These are phyloP conservation scores for Rhadinocentrus ornatus DNA, from an alignment of 2,797 vertebrate species.

Conservation along the genomic window DNA sequence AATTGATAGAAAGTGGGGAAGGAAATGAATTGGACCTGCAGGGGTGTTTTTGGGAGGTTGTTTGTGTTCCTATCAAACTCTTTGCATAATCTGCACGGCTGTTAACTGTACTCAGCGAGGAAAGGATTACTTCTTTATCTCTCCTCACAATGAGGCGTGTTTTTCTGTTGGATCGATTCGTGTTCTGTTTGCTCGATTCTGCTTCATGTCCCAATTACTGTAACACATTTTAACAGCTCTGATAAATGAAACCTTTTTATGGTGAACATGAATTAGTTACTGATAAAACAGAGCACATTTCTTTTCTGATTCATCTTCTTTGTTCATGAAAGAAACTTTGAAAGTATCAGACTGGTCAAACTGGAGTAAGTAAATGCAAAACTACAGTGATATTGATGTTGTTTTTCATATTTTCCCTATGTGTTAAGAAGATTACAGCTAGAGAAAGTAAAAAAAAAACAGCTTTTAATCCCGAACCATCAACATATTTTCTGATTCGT, in stretches of 20 bases:
- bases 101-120: conserved; percentile 40
- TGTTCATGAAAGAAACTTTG: background rate
- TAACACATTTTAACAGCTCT: conserved; percentile 7
- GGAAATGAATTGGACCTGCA: conserved; percentile 43
- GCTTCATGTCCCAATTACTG: conserved; percentile 28
- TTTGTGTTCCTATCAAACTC: conserved; percentile 56
- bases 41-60: conserved; percentile 38
- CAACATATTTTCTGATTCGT: too few species aligned
- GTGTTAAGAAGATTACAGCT: background rate
- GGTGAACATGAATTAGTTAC: background rate
- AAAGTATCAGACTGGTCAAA: background rate
- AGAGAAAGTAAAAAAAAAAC: too few species aligned
- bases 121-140: conserved; percentile 57
- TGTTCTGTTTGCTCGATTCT: conserved; percentile 19
- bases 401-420: background rate
- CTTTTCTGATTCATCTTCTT: too few species aligned
- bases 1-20: conserved; percentile 33
- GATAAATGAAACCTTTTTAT: background rate
- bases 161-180: conserved; percentile 38
- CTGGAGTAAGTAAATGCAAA: background rate
- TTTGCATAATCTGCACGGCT: conserved; percentile 48
- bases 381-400: background rate
- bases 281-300: too few species aligned
- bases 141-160: conserved; percentile 30
- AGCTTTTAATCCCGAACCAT: too few species aligned